Evolutionary conservation across 2,797 vertebrate species (phyloP).

Genomic region (Anguilla megastoma): DNA sequence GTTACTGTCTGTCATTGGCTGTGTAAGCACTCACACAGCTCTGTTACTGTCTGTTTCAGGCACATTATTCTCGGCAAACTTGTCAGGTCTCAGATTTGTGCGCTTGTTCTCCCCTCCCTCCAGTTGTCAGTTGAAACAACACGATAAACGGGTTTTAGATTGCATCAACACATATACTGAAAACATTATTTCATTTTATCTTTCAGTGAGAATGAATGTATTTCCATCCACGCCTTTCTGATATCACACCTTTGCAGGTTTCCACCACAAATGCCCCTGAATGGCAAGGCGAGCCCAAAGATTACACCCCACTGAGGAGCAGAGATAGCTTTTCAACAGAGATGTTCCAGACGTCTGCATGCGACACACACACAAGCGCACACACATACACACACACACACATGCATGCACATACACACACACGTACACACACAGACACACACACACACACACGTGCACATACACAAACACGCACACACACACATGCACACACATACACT

Average conservation of each 20-base stretch:
- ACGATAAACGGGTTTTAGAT: background rate
- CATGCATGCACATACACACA: background rate
- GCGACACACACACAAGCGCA: background rate
- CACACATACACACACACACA: background rate
- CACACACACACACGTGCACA: background rate
- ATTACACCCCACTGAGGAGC: background rate
- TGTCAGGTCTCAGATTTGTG: background rate
- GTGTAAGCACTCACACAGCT: background rate
- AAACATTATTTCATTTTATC: background rate
- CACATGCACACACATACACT: background rate
- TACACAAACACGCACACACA: background rate
- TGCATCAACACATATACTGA: background rate
- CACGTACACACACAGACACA: background rate
- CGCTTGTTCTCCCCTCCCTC: background rate
- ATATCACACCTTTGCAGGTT: background rate
- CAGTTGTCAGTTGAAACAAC: slow-evolving; percentile 4
- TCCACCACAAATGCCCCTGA: background rate
- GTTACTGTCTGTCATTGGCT: background rate
- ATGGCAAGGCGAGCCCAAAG: background rate
- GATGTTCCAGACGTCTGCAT: background rate
- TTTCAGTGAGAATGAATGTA: background rate
- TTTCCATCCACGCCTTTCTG: background rate
- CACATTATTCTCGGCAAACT: background rate
- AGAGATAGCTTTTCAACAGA: background rate
- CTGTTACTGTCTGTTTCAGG: background rate